Percentiles rank a stretch among this genome's conserved stretches.
Conservation (phyloP, 2,797 vertebrate genomes). For the Oreochromis grahami region DNA sequence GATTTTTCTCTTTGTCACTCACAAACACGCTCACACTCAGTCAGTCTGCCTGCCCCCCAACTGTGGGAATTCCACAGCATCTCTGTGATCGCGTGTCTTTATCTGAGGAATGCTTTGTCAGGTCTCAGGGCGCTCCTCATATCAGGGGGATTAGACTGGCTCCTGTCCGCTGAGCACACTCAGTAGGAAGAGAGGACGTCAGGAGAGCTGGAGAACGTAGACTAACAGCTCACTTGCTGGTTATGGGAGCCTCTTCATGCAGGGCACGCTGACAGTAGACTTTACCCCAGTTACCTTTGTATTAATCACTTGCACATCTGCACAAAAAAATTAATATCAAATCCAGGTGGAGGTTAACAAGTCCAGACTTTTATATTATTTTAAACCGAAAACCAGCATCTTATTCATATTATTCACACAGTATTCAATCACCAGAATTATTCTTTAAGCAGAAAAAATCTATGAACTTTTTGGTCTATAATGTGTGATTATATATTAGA, state of each 20-base stretch:
- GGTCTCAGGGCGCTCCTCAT: constrained; percentile 95
- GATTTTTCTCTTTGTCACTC: constrained; percentile 19
- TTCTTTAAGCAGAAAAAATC: not conserved
- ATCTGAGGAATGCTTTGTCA: constrained; percentile 99
- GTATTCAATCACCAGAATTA: not conserved
- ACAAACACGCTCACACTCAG: constrained; percentile 27
- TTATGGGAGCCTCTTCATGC: constrained; percentile 37
- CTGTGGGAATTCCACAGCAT: constrained; percentile 89
- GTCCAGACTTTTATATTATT: not conserved
- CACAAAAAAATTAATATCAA: not conserved
- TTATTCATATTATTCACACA: not conserved
- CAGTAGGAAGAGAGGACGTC: constrained; percentile 51
- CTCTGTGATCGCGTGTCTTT: constrained; percentile 91
- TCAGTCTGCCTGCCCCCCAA: constrained; percentile 40
- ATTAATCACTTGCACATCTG: constrained; percentile 61
- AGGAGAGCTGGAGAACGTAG: constrained; percentile 88
- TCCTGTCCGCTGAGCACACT: constrained; percentile 74
- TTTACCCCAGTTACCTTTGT: constrained; percentile 52
- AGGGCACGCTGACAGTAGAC: constrained; percentile 46
- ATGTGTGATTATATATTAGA: not conserved
- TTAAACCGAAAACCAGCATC: not conserved
- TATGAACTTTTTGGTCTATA: not conserved
- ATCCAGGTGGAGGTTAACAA: not conserved
- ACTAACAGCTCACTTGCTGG: constrained; percentile 84
- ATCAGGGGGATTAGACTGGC: constrained; percentile 97